Conservation (phyloP, 2,888 invertebrate genomes). For the Andrena haemorrhoa region DNA sequence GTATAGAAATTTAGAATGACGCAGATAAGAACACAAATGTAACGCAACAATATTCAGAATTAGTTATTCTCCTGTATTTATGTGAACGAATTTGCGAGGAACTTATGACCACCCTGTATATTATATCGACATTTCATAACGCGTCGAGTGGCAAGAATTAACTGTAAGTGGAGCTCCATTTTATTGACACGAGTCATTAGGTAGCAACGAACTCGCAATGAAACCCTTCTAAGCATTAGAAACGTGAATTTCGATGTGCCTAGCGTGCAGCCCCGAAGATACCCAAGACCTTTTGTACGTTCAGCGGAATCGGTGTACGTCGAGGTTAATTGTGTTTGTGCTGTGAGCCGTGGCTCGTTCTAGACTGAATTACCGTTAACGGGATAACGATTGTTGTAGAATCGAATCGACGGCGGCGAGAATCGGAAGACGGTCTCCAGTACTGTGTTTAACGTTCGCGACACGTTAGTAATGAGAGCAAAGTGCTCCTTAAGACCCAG, state of each 20-base stretch:
- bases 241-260: slow-evolving; percentile 20
- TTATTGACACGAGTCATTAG: slow-evolving; percentile 9
- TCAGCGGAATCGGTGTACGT: slow-evolving; percentile 26
- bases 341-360: slow-evolving; percentile 39
- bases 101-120: not conserved
- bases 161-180: not conserved
- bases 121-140: not conserved
- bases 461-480: slow-evolving; percentile 25
- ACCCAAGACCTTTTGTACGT: slow-evolving; percentile 25
- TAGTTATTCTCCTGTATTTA: too few species aligned
- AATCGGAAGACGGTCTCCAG: slow-evolving; percentile 21
- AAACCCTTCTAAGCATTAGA: slow-evolving; percentile 7
- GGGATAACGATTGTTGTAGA: slow-evolving; percentile 49
- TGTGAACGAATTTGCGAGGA: too few species aligned
- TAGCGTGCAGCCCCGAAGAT: not conserved
- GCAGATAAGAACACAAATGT: too few species aligned
- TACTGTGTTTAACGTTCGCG: slow-evolving; percentile 40
- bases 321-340: slow-evolving; percentile 52
- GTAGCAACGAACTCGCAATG: slow-evolving; percentile 4
- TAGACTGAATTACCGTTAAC: slow-evolving; percentile 50
- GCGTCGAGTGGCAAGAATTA: not conserved
- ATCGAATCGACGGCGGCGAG: slow-evolving; percentile 47
- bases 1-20: too few species aligned
- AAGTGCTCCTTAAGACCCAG: slow-evolving; percentile 10
- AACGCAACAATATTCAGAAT: too few species aligned